Evolutionary conservation across 1,140 invertebrate genomes (phyloP).

Genomic region (Pseudobourletiella spinata): DNA sequence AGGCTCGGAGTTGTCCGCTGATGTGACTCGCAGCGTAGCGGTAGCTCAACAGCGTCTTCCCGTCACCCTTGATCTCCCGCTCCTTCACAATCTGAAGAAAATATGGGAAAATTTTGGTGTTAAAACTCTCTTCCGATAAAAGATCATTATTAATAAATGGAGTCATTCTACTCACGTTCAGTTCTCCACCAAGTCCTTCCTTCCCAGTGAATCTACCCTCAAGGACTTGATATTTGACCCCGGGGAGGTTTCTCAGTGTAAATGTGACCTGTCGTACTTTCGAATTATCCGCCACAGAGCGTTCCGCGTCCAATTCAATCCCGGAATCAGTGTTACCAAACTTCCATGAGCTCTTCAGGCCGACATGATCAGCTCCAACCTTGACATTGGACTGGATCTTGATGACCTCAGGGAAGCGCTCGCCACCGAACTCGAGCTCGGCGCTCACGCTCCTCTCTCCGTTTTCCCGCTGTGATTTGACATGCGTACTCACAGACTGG

Average conservation of each 20-base stretch:
- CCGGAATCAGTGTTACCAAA: not conserved
- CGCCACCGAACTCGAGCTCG: not conserved
- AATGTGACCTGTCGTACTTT: not conserved
- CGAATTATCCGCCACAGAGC: not conserved
- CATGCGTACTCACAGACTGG: not conserved
- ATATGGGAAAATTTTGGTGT: too few species aligned
- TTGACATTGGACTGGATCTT: not conserved
- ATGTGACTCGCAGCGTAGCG: too few species aligned
- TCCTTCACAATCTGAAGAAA: too few species aligned
- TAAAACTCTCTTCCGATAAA: too few species aligned
- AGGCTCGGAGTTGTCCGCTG: too few species aligned
- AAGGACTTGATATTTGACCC: not conserved
- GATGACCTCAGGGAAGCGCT: too few species aligned
- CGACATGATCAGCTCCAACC: not conserved
- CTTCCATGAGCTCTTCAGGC: not conserved
- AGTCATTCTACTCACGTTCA: not conserved
- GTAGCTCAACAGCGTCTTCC: too few species aligned
- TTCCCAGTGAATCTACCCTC: not conserved
- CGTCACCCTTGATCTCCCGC: too few species aligned
- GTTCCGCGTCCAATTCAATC: not conserved
- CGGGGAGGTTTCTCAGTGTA: not conserved
- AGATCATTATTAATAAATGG: too few species aligned
- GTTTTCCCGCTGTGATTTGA: slow-evolving; percentile 1
- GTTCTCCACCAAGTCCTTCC: not conserved
- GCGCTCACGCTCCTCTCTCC: not conserved